Evolutionary conservation across 2,888 invertebrate genomes (phyloP), one percentile per base, ranked within the genome.

Genomic region (Lycocerus yunnanus): DNA sequence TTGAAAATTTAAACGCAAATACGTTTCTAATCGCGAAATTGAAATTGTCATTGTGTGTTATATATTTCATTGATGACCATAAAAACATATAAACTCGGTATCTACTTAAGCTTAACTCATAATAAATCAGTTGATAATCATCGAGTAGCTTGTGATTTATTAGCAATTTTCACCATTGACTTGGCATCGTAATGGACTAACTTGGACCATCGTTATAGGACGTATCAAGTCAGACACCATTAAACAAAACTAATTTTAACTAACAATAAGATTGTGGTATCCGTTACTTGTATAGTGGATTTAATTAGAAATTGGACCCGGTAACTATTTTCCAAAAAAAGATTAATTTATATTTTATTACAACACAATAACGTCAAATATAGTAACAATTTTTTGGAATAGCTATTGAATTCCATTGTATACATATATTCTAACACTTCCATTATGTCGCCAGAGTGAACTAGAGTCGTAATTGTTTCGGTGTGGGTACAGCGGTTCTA

Each of bases 1-100:
- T 76, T 60, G 61, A 18, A 63, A 63, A 43, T n/a, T 43, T 43
- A n/a, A 43, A 43, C n/a, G n/a, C n/a, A 43, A 43, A n/a, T 43
- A 43, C 43, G 13, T n/a, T n/a, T n/a, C 43, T 43, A 43, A 43
- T 43, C 43, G n/a, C 43, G 1, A 43, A 43, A n/a, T 43, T 43
- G n/a, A 43, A 43, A 43, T 43, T 43, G 43, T 8, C 13, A 43
- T 43, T 43, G 43, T n/a, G 43, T 43, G 6, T 43, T n/a, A 43
- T 43, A 43, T 8, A 43, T 43, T 43, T 43, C 43, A 43, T 43
- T 43, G 43, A 8, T 43, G 8, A n/a, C 43, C 43, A n/a, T 43
- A n/a, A 43, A 43, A 43, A n/a, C n/a, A 8, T 43, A 43, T 43
- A 43, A 43, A 43, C n/a, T 43, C 43, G 6, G n/a, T 43, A 21